Evolutionary conservation across 2,113 vertebrate genomes (phyloP), one percentile per base, ranked within the genome.

Genomic region (Mugil cephalus): DNA sequence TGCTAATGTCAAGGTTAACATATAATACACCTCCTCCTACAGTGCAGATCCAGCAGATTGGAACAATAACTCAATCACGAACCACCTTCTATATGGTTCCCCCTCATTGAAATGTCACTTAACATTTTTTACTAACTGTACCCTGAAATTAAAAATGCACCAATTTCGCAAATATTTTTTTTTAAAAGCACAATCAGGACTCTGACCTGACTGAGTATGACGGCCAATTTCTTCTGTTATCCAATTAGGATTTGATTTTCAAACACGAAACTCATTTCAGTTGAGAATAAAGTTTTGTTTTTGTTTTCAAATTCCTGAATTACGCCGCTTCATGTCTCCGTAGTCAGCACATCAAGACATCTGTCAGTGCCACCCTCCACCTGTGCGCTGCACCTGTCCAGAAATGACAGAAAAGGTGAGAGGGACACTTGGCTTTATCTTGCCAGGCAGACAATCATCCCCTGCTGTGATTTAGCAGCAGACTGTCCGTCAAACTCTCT

Each of bases 401-500:
- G 36, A 69, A 65, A 74, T 82, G 82, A 88, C 78, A 79, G 75
- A 72, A 30, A 87, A 85, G 84, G 85, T 89, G 78, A 79, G 54
- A 45, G 54, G 69, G 81, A 70, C 69, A 61, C 63, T 65, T 11
- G 42, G n/a, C 13, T 58, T 63, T 17, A 50, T 73, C 66, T 77
- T 52, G 67, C 64, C 47, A 24, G 55, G 77, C 71, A 65, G 65
- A 47, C 69, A 59, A 15, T 74, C 69, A 60, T 17, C 55, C 21
- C 54, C 67, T 10, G 70, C 73, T 69, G 73, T 47, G 81, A 69
- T 47, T 60, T 52, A 64, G 13, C 54, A 65, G 62, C 62, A 56
- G 47, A 13, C 56, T 69, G 75, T 74, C 66, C 43, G 13, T 82
- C 74, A 69, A 68, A 4, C 38, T 51, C 30, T 47, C 9, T 10